Conservation (phyloP, 2,113 vertebrate species). For the Asarcornis scutulata region DNA sequence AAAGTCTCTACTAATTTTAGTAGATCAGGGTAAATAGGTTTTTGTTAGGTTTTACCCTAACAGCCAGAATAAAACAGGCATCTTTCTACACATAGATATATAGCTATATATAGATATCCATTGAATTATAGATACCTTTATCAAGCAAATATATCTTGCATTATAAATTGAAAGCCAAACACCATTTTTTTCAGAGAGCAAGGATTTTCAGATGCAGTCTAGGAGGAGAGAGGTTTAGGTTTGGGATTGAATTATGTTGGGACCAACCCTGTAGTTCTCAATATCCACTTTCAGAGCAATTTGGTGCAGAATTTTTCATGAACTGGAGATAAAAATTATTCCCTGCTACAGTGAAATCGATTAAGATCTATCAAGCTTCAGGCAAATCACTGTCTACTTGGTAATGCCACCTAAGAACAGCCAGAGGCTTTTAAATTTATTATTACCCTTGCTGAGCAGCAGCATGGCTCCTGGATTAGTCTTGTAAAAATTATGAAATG, state of each 20-base stretch:
- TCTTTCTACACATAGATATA: background rate
- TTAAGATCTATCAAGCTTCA: constrained; percentile 30
- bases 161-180: background rate
- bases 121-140: background rate
- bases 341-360: constrained; percentile 1
- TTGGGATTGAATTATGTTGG: background rate
- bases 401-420: background rate
- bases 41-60: background rate
- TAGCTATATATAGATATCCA: background rate
- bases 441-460: background rate
- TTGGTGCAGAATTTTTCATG: background rate
- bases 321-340: constrained; percentile 22
- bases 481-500: constrained; percentile 41
- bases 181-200: background rate
- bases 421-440: constrained; percentile 47
- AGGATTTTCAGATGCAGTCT: background rate
- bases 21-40: too few species aligned
- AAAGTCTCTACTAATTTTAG: background rate
- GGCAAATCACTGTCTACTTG: constrained; percentile 34
- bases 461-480: constrained; percentile 25
- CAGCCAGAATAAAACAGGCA: background rate
- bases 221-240: background rate
- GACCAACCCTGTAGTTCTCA: background rate
- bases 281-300: background rate
- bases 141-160: background rate